phyloP scores from a whole-genome alignment of 2,888 invertebrate genomes.

The Acrobasis suavella region DNA sequence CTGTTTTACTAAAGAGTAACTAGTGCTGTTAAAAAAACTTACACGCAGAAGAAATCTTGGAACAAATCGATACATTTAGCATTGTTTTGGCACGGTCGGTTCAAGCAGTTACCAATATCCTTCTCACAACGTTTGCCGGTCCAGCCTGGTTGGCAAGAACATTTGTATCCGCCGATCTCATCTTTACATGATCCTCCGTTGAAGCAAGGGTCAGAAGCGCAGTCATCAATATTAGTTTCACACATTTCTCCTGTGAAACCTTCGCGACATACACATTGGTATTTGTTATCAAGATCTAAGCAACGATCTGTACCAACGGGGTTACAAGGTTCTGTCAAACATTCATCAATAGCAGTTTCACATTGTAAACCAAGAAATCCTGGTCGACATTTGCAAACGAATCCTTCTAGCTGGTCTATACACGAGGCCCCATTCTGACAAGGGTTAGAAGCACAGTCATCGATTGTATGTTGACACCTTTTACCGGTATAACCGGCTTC shows the following conservation, averaged over 20 bases:
- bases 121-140: constrained; percentile 91
- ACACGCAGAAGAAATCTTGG: constrained; percentile 95
- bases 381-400: constrained; percentile 95
- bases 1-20: too few relatives aligned
- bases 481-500: constrained; percentile 97
- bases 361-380: constrained; percentile 96
- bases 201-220: constrained; percentile 91
- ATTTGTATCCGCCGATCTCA: constrained; percentile 91
- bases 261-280: constrained; percentile 92
- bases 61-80: constrained; percentile 95
- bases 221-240: constrained; percentile 94
- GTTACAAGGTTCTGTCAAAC: constrained; percentile 94
- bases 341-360: constrained; percentile 96
- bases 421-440: constrained; percentile 97
- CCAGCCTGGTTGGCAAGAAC: constrained; percentile 93
- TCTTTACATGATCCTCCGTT: constrained; percentile 95
- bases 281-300: constrained; percentile 93
- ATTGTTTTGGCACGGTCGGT: constrained; percentile 95
- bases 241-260: constrained; percentile 94
- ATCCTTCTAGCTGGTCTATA: constrained; percentile 93
- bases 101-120: constrained; percentile 93
- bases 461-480: constrained; percentile 95
- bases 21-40: constrained; percentile 68
- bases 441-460: constrained; percentile 94
- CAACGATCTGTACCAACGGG: constrained; percentile 95